Conservation (phyloP, 2,888 invertebrate species). For the Ophioninae sp. region DNA sequence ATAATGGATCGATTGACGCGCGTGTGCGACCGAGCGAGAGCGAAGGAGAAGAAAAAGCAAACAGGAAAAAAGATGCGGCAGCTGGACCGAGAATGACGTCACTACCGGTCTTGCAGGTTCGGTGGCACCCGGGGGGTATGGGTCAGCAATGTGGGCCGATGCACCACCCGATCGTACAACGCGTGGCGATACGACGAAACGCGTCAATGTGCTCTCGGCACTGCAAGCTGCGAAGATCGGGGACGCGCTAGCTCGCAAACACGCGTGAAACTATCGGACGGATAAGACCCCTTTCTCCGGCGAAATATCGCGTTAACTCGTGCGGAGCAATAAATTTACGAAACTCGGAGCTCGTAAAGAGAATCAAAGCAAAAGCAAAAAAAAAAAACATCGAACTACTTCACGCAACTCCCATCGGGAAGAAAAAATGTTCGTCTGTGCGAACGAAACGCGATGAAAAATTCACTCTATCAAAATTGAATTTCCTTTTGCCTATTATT, state of each 20-base stretch:
- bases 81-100: slow-evolving; percentile 75
- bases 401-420: neutral
- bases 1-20: slow-evolving; percentile 53
- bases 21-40: slow-evolving; percentile 24
- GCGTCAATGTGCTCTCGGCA: neutral
- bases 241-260: neutral
- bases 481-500: no score
- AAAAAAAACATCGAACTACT: neutral
- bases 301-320: no score
- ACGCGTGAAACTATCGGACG: no score
- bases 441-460: neutral
- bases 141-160: slow-evolving; percentile 69
- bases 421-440: neutral
- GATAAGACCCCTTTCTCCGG: no score
- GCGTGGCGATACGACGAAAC: slow-evolving; percentile 7
- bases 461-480: no score
- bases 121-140: slow-evolving; percentile 72
- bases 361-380: neutral
- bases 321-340: no score
- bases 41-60: slow-evolving; percentile 21
- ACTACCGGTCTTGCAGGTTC: slow-evolving; percentile 76
- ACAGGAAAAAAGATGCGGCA: slow-evolving; percentile 67
- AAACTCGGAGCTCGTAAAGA: neutral
- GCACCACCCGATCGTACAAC: slow-evolving; percentile 34
- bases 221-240: slow-evolving; percentile 2